phyloP scores from a whole-genome alignment of 2,888 invertebrate species.

The Nomada ferruginata region DNA sequence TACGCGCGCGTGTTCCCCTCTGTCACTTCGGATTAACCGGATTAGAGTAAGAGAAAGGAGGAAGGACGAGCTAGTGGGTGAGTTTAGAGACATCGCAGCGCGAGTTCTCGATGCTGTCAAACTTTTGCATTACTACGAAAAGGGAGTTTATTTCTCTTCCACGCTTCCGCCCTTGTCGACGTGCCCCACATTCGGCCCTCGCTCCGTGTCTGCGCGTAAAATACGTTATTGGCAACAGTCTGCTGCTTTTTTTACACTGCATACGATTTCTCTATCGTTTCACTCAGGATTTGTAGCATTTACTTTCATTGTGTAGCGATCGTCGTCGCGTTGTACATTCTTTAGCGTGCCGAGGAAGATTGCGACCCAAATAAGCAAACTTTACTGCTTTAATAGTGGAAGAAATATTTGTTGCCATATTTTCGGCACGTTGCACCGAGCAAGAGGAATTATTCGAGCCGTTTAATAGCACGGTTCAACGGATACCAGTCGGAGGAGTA shows the following conservation, averaged over 20 bases:
- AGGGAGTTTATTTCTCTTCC: background rate
- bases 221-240: no score
- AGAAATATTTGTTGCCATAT: no score
- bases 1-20: conserved; percentile 1
- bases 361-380: no score
- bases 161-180: conserved; percentile 2
- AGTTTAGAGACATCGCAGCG: conserved; percentile 4
- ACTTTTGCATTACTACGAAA: conserved; percentile 28
- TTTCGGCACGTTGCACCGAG: background rate
- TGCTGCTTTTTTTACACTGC: no score
- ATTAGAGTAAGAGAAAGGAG: conserved; percentile 19
- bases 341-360: no score
- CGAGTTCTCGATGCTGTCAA: conserved; percentile 20
- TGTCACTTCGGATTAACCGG: conserved; percentile 37
- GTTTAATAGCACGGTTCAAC: background rate
- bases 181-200: background rate
- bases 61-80: background rate
- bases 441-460: background rate
- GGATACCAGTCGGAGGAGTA: background rate
- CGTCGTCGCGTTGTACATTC: no score
- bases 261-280: no score
- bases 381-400: no score
- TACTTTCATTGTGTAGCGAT: no score
- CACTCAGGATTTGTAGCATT: no score
- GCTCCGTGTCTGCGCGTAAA: background rate